Percentiles rank a stretch among this genome's conserved stretches.
These are phyloP conservation scores for Drosophila formosana DNA, from an alignment of 2,888 invertebrate species.

Conservation along the genomic window DNA sequence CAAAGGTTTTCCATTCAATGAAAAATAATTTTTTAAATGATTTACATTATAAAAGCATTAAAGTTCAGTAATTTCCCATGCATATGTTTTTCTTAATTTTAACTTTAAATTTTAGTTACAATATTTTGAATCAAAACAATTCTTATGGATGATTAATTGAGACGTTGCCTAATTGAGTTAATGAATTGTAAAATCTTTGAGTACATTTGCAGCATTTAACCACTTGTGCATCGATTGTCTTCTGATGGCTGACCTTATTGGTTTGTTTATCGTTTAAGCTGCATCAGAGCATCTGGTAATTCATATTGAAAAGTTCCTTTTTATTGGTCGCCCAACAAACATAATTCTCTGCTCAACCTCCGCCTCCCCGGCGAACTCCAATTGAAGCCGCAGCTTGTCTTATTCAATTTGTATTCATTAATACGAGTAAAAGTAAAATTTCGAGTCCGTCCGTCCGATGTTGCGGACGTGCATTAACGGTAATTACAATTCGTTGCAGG, in stretches of 20 bases:
- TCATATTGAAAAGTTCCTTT: conserved; percentile 1
- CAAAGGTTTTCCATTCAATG: too few species aligned
- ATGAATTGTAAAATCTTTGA: background rate
- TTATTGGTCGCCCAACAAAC: background rate
- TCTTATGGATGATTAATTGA: too few species aligned
- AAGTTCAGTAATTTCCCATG: too few species aligned
- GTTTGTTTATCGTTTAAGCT: background rate
- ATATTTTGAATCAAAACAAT: too few species aligned
- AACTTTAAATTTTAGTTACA: too few species aligned
- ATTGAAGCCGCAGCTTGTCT: conserved; percentile 36
- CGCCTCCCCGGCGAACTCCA: background rate
- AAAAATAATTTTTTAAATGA: too few species aligned
- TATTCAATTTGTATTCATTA: conserved; percentile 64
- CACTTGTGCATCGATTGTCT: too few species aligned
- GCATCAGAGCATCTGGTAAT: background rate
- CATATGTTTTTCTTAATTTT: too few species aligned
- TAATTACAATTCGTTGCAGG: conserved; percentile 53
- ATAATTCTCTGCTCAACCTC: background rate
- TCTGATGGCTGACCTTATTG: too few species aligned
- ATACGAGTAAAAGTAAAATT: conserved; percentile 51
- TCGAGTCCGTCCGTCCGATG: conserved; percentile 35
- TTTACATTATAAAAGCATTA: too few species aligned
- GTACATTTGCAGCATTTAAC: background rate
- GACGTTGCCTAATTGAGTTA: too few species aligned
- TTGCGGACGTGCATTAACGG: conserved; percentile 54